Conservation (phyloP, 2,113 vertebrate species). For the Myotis yumanensis region DNA sequence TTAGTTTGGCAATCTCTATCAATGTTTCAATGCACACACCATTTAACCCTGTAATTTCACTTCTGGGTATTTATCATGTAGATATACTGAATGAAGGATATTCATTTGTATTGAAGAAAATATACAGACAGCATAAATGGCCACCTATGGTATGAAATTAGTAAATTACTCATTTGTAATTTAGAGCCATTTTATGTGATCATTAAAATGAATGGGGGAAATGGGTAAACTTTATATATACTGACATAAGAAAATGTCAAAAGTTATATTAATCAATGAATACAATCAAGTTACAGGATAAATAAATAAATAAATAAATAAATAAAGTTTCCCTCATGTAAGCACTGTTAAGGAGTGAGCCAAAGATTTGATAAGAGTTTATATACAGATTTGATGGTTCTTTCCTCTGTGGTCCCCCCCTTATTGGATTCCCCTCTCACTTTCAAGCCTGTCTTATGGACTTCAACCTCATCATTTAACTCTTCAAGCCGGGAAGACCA, state of each 20-base stretch:
- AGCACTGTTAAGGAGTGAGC: neutral
- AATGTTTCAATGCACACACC: neutral
- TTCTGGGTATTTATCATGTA: neutral
- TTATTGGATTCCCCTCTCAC: neutral
- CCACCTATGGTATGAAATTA: neutral
- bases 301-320: neutral
- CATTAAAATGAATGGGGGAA: neutral
- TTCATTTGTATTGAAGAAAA: neutral
- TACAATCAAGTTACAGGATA: neutral
- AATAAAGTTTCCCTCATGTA: neutral
- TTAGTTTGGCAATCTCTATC: neutral
- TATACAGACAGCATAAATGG: neutral
- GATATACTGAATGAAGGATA: neutral
- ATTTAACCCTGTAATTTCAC: neutral
- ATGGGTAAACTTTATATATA: neutral
- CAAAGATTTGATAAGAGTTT: neutral
- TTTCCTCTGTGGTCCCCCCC: neutral
- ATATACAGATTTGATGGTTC: neutral
- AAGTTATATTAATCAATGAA: neutral
- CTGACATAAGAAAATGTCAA: neutral
- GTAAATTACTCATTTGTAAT: neutral
- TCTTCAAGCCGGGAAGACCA: neutral
- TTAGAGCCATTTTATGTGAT: constrained; percentile 5
- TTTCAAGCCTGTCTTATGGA: neutral
- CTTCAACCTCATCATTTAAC: neutral